These are phyloP conservation scores for Mellivora capensis DNA, from an alignment of 2,113 vertebrate genomes.

Conservation along the genomic window DNA sequence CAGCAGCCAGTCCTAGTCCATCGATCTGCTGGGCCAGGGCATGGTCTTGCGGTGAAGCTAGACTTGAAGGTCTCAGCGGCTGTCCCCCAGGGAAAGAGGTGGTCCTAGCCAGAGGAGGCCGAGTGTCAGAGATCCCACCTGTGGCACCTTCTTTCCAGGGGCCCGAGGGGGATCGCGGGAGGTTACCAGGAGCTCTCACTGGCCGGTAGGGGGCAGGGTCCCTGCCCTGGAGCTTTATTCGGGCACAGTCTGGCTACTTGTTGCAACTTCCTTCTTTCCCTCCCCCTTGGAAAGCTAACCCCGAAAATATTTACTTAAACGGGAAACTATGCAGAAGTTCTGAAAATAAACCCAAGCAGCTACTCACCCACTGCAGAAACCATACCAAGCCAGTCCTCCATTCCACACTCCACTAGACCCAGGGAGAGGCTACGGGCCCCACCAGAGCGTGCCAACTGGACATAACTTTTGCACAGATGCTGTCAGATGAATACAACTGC, in stretches of 20 bases:
- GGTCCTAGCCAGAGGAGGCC: background rate
- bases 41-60: background rate
- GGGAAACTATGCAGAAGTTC: background rate
- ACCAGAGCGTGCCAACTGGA: no score
- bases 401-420: background rate
- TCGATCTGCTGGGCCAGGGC: background rate
- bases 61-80: background rate
- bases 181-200: background rate
- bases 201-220: background rate
- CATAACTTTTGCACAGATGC: background rate
- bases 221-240: background rate
- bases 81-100: background rate
- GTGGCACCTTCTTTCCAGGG: accelerated
- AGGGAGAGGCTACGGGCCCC: background rate
- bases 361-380: background rate
- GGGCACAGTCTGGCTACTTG: accelerated
- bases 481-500: background rate
- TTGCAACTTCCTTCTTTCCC: background rate
- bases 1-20: background rate
- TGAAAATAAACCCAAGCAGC: constrained; percentile 17
- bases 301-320: background rate
- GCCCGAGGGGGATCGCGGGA: accelerated
- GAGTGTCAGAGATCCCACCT: background rate
- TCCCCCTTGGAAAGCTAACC: background rate
- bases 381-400: background rate